A percentile compares a stretch with the other conserved stretches of the same genome.
Evolutionary conservation across 2,113 vertebrate species (phyloP).

Genomic region (Tragelaphus scriptus): DNA sequence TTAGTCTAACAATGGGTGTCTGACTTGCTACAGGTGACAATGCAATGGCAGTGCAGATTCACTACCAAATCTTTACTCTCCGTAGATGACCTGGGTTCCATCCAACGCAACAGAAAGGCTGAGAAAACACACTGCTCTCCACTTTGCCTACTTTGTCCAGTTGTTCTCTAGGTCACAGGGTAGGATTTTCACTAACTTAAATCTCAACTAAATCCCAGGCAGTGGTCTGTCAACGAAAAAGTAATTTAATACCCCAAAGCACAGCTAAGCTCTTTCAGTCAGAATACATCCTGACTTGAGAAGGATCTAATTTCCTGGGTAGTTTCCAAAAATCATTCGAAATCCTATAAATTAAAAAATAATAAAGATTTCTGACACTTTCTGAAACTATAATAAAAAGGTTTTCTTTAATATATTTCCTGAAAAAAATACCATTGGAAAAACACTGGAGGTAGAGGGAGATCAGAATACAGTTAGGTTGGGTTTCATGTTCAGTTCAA

Average conservation of each 20-base stretch:
- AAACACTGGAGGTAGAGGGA: background rate
- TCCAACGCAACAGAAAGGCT: background rate
- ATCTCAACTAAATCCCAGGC: conserved; percentile 42
- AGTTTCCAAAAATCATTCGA: conserved; percentile 21
- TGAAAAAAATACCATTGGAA: background rate
- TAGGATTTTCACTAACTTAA: conserved; percentile 29
- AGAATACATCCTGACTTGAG: background rate
- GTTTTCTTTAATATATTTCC: background rate
- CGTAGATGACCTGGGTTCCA: background rate
- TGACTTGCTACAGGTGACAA: background rate
- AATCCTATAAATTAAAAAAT: conserved; percentile 23
- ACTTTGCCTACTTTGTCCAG: background rate
- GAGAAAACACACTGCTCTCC: background rate
- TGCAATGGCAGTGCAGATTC: background rate
- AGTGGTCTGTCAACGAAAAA: conserved; percentile 20
- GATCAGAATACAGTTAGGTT: background rate
- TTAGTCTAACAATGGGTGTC: background rate
- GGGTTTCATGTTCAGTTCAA: background rate
- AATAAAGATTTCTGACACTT: background rate
- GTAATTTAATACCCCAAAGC: conserved; percentile 21
- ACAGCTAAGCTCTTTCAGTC: background rate
- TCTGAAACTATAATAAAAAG: background rate
- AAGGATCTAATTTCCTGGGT: background rate
- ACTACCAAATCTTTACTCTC: background rate
- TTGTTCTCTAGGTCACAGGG: background rate